These are phyloP conservation scores for Telmatochromis sp. DNA, from an alignment of 2,113 vertebrate species.

Conservation along the genomic window DNA sequence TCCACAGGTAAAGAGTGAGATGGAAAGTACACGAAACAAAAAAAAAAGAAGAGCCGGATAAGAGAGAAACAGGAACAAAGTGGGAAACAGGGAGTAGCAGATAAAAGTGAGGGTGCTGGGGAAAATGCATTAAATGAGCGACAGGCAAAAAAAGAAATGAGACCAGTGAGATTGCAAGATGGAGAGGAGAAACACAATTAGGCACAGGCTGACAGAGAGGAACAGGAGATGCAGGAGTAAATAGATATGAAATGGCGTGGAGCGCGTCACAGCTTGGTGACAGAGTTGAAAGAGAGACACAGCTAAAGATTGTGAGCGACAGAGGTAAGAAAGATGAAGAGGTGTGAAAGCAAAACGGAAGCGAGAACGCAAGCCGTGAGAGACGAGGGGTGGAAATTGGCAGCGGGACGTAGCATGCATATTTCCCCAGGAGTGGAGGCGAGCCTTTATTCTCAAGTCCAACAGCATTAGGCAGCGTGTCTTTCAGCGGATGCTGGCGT, in stretches of 20 bases:
- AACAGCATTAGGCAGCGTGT: slow-evolving; percentile 55
- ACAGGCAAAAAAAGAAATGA: neutral
- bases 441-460: slow-evolving; percentile 47
- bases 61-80: slow-evolving; percentile 9
- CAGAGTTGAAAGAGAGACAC: slow-evolving; percentile 25
- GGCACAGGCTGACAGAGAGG: neutral
- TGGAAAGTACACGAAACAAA: neutral
- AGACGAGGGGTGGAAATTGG: slow-evolving; percentile 43
- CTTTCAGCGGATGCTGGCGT: slow-evolving; percentile 39
- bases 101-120: neutral
- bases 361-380: neutral
- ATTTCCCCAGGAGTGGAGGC: slow-evolving; percentile 12
- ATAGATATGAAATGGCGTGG: slow-evolving; percentile 24
- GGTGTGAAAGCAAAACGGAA: slow-evolving; percentile 14
- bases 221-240: slow-evolving; percentile 5
- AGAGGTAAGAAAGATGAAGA: slow-evolving; percentile 15
- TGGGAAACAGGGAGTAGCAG: neutral
- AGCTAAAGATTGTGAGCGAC: slow-evolving; percentile 32
- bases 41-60: neutral
- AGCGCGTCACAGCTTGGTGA: slow-evolving; percentile 15
- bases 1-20: neutral
- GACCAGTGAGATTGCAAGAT: neutral
- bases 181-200: slow-evolving; percentile 34
- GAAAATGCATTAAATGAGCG: slow-evolving; percentile 6
- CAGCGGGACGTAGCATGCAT: neutral